These are phyloP conservation scores for Helicolenus hilgendorfi DNA, from an alignment of 2,797 vertebrate species.

Conservation along the genomic window DNA sequence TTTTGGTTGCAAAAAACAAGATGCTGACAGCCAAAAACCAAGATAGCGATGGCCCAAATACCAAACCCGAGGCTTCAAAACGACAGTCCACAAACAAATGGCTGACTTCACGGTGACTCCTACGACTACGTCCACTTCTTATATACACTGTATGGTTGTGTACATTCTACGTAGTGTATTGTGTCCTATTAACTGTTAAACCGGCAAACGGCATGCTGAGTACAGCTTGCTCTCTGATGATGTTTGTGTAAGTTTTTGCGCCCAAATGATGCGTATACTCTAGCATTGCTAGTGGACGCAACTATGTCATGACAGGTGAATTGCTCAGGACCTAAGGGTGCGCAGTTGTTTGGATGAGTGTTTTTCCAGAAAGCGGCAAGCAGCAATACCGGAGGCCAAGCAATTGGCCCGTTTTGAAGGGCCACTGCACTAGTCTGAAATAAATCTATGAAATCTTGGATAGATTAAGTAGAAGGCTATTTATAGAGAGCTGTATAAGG, in stretches of 20 bases:
- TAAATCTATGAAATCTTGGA: slow-evolving; percentile 60
- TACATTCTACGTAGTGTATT: neutral
- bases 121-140: neutral
- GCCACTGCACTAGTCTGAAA: slow-evolving; percentile 8
- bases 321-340: neutral
- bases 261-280: neutral
- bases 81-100: neutral
- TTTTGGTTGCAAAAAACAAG: neutral
- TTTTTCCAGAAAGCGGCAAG: neutral
- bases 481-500: slow-evolving; percentile 50
- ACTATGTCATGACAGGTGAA: neutral
- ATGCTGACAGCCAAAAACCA: neutral
- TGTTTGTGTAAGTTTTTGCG: neutral
- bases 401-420: neutral
- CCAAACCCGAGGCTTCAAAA: neutral
- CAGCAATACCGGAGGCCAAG: neutral
- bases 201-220: neutral
- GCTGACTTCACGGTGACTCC: too few species aligned
- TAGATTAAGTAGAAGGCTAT: slow-evolving; percentile 58
- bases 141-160: too few species aligned
- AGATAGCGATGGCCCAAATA: neutral
- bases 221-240: neutral
- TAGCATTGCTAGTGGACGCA: neutral
- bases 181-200: neutral
- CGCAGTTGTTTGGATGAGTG: neutral